A percentile compares a stretch with the other conserved stretches of the same genome.
Conservation (phyloP, 1,140 invertebrate genomes). For the Adoxophyes honmai region DNA sequence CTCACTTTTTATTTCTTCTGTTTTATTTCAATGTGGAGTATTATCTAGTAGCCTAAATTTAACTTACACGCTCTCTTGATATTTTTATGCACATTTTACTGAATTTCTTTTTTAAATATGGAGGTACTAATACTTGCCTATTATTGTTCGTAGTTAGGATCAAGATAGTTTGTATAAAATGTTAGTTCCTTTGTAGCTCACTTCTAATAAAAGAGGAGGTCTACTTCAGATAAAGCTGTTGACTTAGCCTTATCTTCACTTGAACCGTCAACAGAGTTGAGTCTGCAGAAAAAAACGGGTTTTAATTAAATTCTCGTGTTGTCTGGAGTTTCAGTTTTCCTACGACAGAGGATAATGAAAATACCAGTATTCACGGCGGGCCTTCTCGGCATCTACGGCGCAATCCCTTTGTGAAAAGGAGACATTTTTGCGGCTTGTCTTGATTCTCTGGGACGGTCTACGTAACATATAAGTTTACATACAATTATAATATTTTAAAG, state of each 20-base stretch:
- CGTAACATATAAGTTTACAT: background rate
- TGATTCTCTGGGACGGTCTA: slow-evolving; percentile 33
- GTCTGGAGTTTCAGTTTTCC: slow-evolving; percentile 47
- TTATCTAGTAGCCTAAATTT: too few species aligned
- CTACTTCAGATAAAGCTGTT: background rate
- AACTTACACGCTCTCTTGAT: too few species aligned
- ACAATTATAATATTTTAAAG: background rate
- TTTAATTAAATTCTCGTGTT: slow-evolving; percentile 59
- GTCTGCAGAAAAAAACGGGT: slow-evolving; percentile 13
- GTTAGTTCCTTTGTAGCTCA: too few species aligned
- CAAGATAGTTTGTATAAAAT: too few species aligned
- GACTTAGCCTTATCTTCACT: slow-evolving; percentile 2
- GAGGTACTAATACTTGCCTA: too few species aligned
- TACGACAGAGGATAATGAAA: slow-evolving; percentile 61
- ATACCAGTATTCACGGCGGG: slow-evolving; percentile 41
- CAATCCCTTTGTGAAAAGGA: slow-evolving; percentile 38
- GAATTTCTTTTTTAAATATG: too few species aligned
- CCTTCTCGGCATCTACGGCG: slow-evolving; percentile 33
- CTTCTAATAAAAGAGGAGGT: too few species aligned
- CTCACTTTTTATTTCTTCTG: too few species aligned
- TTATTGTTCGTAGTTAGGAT: too few species aligned
- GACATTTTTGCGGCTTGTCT: slow-evolving; percentile 40
- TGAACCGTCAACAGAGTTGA: background rate
- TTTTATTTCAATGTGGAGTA: too few species aligned
- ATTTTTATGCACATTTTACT: too few species aligned